Evolutionary conservation across 1,140 invertebrate genomes (phyloP).

Genomic region (Goniozus legneri): DNA sequence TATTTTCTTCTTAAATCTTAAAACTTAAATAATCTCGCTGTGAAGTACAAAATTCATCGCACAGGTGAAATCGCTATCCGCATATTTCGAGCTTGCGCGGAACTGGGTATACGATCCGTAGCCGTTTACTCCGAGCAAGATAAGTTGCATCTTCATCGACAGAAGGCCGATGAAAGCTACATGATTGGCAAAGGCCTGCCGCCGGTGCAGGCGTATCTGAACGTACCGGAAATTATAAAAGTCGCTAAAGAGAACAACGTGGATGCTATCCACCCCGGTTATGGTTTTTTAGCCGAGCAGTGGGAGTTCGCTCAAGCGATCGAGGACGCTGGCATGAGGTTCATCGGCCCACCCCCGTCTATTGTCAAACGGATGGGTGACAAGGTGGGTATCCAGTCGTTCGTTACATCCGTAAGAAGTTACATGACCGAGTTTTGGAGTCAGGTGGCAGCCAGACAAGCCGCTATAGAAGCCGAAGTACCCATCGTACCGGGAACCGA

Average conservation of each 20-base stretch:
- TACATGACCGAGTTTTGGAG: background rate
- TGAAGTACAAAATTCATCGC: background rate
- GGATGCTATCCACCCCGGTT: slow-evolving; percentile 98
- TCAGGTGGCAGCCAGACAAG: slow-evolving; percentile 67
- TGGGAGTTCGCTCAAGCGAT: slow-evolving; percentile 96
- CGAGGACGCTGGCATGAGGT: slow-evolving; percentile 85
- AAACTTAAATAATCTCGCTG: slow-evolving; percentile 13
- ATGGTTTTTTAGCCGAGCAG: slow-evolving; percentile 96
- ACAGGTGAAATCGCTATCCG: slow-evolving; percentile 98
- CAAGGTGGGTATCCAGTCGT: slow-evolving; percentile 85
- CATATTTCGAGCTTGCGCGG: slow-evolving; percentile 96
- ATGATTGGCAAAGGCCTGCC: slow-evolving; percentile 92
- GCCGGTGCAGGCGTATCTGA: slow-evolving; percentile 95
- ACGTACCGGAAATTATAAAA: slow-evolving; percentile 94
- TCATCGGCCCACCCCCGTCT: slow-evolving; percentile 92
- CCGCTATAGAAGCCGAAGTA: slow-evolving; percentile 68
- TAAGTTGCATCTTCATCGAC: slow-evolving; percentile 95
- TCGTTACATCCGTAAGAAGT: too few relatives aligned
- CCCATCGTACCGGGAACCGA: slow-evolving; percentile 87
- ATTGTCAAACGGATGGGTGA: slow-evolving; percentile 98
- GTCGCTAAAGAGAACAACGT: slow-evolving; percentile 95
- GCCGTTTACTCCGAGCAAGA: slow-evolving; percentile 99
- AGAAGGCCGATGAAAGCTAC: slow-evolving; percentile 99
- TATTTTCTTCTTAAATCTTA: slow-evolving; percentile 4
- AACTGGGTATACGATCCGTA: slow-evolving; percentile 94